Evolutionary conservation across 2,113 vertebrate genomes (phyloP), one percentile per base, ranked within the genome.

Genomic region (Castor canadensis): DNA sequence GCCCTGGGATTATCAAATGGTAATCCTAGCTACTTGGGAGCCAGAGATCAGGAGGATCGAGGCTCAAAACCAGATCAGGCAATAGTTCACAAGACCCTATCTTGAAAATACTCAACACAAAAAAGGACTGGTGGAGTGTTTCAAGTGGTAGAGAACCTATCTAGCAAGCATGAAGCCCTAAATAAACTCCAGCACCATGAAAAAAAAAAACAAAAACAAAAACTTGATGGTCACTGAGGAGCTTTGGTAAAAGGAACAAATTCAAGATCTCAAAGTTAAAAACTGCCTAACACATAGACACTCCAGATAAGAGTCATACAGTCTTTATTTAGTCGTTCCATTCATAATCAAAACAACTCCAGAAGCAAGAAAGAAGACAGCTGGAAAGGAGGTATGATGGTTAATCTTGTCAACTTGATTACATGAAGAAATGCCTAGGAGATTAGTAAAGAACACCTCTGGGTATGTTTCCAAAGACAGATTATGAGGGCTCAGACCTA

Each of bases 221-320:
- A 77, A 76, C 2, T 2, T 47, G 17, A 5, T 40, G 26, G 52
- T 32, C 22, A 75, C 32, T 54, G 12, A 54, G 26, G 22, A 95
- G 16, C 24, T 87, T 35, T 72, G 30, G 87, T 77, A 13, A 93
- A 89, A 71, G 17, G 28, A 82, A 92, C 16, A 94, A 86, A 86
- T 86, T n/a, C 71, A 96, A 92, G 43, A 73, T 52, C 67, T 94
- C 80, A 49, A 84, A 92, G 56, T 92, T 58, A 92, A 45, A 92
- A 89, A 77, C 16, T 87, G 38, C 15, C 66, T 85, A 81, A 87
- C 62, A 86, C 35, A 77, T 40, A 81, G 89, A 88, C 35, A 76
- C 40, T 82, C 22, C 52, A 58, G 26, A 12, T 60, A 88, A 43
- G 49, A 28, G 40, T 93, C 40, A 77, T 47, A 60, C 58, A 75